phyloP scores from a whole-genome alignment of 2,888 invertebrate species.

The Strigamia maritima region DNA sequence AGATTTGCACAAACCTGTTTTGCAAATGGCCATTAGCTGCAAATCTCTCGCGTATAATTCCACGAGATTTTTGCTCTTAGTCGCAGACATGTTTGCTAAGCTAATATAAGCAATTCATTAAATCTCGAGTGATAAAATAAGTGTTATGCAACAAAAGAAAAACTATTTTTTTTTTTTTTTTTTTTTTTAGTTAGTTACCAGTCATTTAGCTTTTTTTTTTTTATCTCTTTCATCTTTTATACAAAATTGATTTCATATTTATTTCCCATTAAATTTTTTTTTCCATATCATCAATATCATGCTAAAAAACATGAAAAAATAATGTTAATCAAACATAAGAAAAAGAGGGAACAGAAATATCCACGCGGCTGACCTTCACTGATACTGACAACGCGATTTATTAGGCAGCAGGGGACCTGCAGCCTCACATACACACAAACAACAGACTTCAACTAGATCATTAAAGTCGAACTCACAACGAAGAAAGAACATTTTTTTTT shows the following conservation, averaged over 20 bases:
- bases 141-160: background rate
- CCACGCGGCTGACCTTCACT: conserved; percentile 32
- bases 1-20: conserved; percentile 30
- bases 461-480: conserved; percentile 25
- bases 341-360: conserved; percentile 29
- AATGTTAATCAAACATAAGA: conserved; percentile 26
- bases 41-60: background rate
- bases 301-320: conserved; percentile 21
- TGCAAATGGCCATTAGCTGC: background rate
- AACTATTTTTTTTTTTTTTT: too few species aligned
- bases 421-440: conserved; percentile 34
- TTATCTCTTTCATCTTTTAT: conserved; percentile 21
- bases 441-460: conserved; percentile 34
- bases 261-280: conserved; percentile 16
- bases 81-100: background rate
- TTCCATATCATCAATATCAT: conserved; percentile 4
- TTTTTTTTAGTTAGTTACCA: background rate
- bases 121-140: conserved; percentile 17
- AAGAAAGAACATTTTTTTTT: background rate
- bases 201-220: background rate
- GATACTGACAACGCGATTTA: conserved; percentile 34
- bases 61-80: background rate
- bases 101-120: conserved; percentile 25
- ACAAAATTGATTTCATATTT: conserved; percentile 32
- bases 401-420: conserved; percentile 34